Base-by-base conservation (phyloP, 2,888 invertebrate genomes). In the Gisinianus flammeolus region DNA sequence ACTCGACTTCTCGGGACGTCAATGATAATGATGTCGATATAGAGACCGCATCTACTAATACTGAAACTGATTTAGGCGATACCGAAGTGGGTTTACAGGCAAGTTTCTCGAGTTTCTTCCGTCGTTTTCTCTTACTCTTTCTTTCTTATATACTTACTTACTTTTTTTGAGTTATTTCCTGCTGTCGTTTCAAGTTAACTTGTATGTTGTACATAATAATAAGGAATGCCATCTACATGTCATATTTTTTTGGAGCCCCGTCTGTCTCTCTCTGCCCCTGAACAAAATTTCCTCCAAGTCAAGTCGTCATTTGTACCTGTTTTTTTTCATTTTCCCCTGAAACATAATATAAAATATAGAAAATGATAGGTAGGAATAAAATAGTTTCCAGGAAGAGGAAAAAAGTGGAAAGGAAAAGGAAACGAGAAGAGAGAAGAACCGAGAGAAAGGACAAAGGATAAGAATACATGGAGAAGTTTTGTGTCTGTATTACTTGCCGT, bases 21-120 rank as follows among this genome's bases (percentile, higher is more conserved):
- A 85, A 85, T 82, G 91, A 85, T 84, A 83, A 91, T 85, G 89
- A 91, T 80, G 82, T 87, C 79, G 88, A 88, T 79, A 85, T 85
- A 26, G 86, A 86, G 74, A 86, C 86, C 6, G 84, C 85, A 24
- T 86, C 86, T 31, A 86, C 86, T 28, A 86, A 86, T 79, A 86
- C 86, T 30, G 86, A 86, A 78, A 91, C 91, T 85, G 91, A 91
- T 86, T 87, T 91, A 70, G 91, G 91, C n/a, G 91, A 91, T 81
- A 87, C 87, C 10, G 87, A 87, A 83, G 86, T 85, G 73, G 85
- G 85, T 72, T 81, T 83, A 56, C 85, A 84, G 82, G 85, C 84
- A 81, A 84, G 82, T 75, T 30, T 70, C 26, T 28, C 30, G n/a
- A 56, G 56, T 56, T 56, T 26, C 22, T 30, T 19, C 66, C 54